Percentiles rank a stretch among this genome's conserved stretches.
Evolutionary conservation across 2,888 invertebrate species (phyloP).

Genomic region (Rotaria magnacalcarata): DNA sequence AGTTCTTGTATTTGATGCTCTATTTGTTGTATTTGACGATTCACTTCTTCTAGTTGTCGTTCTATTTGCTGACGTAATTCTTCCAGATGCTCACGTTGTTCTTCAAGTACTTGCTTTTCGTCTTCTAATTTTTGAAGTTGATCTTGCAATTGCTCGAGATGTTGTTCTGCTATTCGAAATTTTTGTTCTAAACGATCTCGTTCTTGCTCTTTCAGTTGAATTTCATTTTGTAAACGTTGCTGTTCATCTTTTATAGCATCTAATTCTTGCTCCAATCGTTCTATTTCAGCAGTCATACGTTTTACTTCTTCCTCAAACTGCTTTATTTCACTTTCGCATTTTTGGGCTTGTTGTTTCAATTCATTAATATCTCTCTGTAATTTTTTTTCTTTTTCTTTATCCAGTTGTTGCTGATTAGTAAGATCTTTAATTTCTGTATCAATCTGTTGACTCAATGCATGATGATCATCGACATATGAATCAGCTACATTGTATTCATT

Average conservation of each 20-base stretch:
- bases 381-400: background rate
- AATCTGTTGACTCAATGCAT: background rate
- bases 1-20: background rate
- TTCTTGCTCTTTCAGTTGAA: background rate
- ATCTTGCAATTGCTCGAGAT: background rate
- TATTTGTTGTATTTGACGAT: background rate
- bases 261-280: background rate
- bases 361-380: background rate
- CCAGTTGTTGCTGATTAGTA: background rate
- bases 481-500: background rate
- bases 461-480: background rate
- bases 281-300: background rate
- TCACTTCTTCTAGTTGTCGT: background rate
- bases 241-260: background rate
- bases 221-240: background rate
- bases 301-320: background rate
- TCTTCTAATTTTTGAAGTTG: background rate
- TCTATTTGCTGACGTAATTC: background rate
- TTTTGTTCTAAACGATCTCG: background rate
- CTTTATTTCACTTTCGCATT: background rate
- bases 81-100: background rate
- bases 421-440: background rate
- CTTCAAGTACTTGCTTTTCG: background rate
- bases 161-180: background rate
- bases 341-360: background rate